Evolutionary conservation across 2,888 invertebrate genomes (phyloP).

Genomic region (Yponomeuta cagnagella): DNA sequence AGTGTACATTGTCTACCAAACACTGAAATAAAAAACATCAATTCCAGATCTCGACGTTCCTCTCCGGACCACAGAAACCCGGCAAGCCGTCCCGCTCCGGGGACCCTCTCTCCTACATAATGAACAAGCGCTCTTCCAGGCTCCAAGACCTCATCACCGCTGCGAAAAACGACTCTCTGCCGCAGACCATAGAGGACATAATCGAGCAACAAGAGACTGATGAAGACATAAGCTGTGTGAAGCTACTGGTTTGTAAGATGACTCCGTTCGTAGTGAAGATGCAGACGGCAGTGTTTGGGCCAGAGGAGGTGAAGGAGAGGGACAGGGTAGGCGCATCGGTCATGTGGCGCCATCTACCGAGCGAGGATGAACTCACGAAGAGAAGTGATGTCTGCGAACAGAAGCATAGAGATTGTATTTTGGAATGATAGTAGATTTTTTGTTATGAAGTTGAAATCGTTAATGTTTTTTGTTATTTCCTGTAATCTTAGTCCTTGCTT

Average conservation of each 20-base stretch:
- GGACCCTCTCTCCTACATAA: constrained; percentile 72
- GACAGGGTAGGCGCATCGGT: constrained; percentile 47
- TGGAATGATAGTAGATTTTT: constrained; percentile 30
- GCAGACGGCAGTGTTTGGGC: constrained; percentile 80
- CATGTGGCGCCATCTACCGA: constrained; percentile 79
- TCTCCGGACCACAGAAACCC: constrained; percentile 49
- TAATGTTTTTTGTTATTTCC: too few relatives aligned
- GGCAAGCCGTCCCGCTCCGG: constrained; percentile 41
- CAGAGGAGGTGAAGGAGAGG: constrained; percentile 38
- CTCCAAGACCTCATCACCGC: constrained; percentile 75
- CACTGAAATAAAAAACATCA: background rate
- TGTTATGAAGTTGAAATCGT: too few relatives aligned
- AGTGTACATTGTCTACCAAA: too few relatives aligned
- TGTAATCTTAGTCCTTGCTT: too few relatives aligned
- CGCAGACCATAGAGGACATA: constrained; percentile 77
- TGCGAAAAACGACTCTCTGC: constrained; percentile 78
- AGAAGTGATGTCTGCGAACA: constrained; percentile 79
- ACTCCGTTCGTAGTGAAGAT: constrained; percentile 85
- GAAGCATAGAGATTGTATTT: constrained; percentile 69
- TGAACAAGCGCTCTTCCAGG: constrained; percentile 75
- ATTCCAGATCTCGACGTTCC: constrained; percentile 78
- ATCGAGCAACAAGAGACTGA: constrained; percentile 71
- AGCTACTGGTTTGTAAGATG: constrained; percentile 84
- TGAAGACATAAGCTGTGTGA: constrained; percentile 81
- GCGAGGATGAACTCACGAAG: constrained; percentile 73